These are phyloP conservation scores for Pseudomugil gertrudae DNA, from an alignment of 2,797 vertebrate genomes.

Conservation along the genomic window DNA sequence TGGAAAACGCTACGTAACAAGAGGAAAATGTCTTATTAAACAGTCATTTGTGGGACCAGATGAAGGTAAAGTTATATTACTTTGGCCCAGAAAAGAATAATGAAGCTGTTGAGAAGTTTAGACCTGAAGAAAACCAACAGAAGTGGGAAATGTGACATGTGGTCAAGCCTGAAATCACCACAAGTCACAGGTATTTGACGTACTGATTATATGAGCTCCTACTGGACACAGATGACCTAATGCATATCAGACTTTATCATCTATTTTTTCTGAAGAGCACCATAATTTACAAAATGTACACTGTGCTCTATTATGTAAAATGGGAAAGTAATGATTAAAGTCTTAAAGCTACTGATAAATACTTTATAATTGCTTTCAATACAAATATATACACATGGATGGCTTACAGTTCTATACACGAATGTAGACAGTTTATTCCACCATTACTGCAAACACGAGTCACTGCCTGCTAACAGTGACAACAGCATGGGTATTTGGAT, in stretches of 20 bases:
- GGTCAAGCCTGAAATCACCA: no score
- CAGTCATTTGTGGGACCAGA: background rate
- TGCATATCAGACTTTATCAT: background rate
- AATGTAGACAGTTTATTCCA: no score
- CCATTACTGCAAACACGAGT: background rate
- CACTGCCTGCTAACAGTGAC: background rate
- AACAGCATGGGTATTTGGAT: background rate
- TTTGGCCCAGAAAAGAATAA: background rate
- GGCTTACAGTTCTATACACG: no score
- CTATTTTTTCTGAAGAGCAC: background rate
- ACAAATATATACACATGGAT: no score
- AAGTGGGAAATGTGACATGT: background rate
- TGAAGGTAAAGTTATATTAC: background rate
- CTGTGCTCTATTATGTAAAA: background rate
- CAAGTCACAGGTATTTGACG: background rate
- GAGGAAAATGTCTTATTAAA: background rate
- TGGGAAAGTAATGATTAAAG: background rate
- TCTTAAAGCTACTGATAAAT: background rate
- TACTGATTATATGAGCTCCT: background rate
- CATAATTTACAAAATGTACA: background rate
- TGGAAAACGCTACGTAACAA: background rate
- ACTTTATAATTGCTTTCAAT: no score
- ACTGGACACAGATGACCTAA: background rate
- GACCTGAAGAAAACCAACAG: background rate
- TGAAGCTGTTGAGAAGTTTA: background rate